Evolutionary conservation across 53 echinoderm and acorn worm species (phyloP).

Genomic region (Hippasteria phrygiana): DNA sequence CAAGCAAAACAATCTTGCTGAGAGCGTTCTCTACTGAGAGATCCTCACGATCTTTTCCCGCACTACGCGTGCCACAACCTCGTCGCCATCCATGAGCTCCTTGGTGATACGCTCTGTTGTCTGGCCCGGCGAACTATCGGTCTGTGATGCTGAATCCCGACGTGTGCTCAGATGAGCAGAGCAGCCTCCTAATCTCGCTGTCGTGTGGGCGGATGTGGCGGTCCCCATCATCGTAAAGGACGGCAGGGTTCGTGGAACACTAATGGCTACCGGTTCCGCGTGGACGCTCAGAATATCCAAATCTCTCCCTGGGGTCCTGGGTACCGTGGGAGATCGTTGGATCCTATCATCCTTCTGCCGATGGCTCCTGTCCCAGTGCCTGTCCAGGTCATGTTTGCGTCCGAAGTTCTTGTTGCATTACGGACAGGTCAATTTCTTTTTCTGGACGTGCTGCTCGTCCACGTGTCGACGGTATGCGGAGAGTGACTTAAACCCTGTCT

Average conservation of each 20-base stretch:
- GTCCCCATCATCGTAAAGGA: background rate
- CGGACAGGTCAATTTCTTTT: conserved; percentile 10
- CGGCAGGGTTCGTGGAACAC: background rate
- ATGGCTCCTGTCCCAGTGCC: conserved; percentile 10
- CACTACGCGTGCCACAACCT: conserved; percentile 22
- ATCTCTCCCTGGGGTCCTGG: conserved; percentile 36
- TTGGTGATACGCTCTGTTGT: conserved; percentile 10
- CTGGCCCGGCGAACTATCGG: background rate
- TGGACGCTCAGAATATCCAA: conserved; percentile 19
- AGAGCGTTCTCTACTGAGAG: background rate
- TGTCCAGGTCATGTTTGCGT: conserved; percentile 18
- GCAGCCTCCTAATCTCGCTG: background rate
- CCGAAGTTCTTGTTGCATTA: conserved; percentile 24
- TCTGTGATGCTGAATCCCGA: background rate
- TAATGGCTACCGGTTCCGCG: background rate
- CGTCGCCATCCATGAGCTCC: conserved; percentile 40
- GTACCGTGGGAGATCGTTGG: background rate
- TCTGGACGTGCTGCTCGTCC: conserved; percentile 13
- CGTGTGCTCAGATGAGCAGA: background rate
- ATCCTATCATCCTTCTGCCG: background rate
- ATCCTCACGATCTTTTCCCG: background rate
- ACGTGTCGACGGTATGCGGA: background rate
- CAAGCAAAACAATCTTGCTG: background rate
- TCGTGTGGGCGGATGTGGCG: background rate
- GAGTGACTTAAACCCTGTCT: background rate